A percentile compares a stretch with the other conserved stretches of the same genome.
Conservation (phyloP, 2,113 vertebrate species). For the Gallinago media region DNA sequence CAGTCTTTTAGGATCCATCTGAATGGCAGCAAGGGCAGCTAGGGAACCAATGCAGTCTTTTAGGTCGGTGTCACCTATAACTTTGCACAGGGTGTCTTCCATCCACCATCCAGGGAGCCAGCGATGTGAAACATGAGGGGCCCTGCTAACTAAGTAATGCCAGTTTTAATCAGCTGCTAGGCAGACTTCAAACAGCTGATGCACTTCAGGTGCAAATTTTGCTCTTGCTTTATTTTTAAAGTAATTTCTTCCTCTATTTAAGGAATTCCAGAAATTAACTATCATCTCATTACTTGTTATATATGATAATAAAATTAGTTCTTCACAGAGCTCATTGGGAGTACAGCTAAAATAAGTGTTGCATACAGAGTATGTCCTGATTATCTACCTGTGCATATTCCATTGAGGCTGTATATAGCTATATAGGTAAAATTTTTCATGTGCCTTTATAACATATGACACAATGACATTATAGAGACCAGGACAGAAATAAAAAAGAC, state of each 20-base stretch:
- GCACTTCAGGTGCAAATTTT: not conserved
- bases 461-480: not conserved
- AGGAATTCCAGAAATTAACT: conserved; percentile 42
- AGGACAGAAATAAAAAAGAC: not conserved
- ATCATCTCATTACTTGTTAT: conserved; percentile 11
- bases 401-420: not conserved
- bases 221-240: conserved; percentile 35
- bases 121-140: too few relatives aligned
- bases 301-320: not conserved
- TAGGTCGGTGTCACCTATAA: not conserved
- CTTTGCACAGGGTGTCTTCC: not conserved
- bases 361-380: not conserved
- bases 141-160: not conserved
- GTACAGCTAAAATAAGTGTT: not conserved
- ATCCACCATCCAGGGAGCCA: not conserved
- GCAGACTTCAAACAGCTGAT: not conserved
- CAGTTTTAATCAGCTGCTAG: not conserved
- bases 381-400: not conserved
- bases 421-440: not conserved
- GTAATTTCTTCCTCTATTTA: conserved; percentile 44
- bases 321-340: not conserved
- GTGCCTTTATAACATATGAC: not conserved
- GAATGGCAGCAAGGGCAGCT: not conserved
- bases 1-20: not conserved
- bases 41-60: not conserved